phyloP scores from a whole-genome alignment of 2,797 vertebrate species.

The Pampus argenteus region DNA sequence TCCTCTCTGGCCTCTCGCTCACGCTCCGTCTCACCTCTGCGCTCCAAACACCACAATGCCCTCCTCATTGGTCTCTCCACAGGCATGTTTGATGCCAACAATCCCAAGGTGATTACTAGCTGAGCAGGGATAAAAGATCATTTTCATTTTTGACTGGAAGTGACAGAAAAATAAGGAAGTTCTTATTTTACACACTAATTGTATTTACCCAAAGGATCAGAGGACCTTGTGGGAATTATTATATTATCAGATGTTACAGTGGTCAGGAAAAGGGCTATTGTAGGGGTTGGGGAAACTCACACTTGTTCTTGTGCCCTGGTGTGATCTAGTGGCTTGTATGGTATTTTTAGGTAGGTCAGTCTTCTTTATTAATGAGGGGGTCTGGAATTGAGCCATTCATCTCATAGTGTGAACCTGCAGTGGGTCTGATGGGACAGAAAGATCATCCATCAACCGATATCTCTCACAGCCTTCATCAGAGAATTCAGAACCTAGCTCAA shows the following conservation, averaged over 20 bases:
- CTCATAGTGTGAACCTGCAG: constrained; percentile 52
- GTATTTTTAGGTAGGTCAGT: constrained; percentile 63
- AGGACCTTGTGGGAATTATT: not conserved
- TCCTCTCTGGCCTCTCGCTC: constrained; percentile 87
- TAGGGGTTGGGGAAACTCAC: constrained; percentile 13
- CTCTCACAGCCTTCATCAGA: constrained; percentile 61
- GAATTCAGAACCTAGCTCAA: constrained; percentile 26
- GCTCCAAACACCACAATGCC: constrained; percentile 86
- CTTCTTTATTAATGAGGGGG: constrained; percentile 68
- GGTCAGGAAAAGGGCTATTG: constrained; percentile 8
- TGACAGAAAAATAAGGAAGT: constrained; percentile 5
- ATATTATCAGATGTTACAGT: constrained; percentile 17
- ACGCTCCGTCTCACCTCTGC: constrained; percentile 91
- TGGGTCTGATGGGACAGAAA: constrained; percentile 51
- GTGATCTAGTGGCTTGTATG: constrained; percentile 34
- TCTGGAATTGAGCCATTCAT: constrained; percentile 67
- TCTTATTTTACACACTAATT: not conserved
- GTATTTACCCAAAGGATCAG: constrained; percentile 7
- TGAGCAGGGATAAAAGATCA: not conserved
- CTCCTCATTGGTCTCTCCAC: constrained; percentile 95
- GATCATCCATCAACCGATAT: constrained; percentile 65
- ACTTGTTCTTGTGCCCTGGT: constrained; percentile 13
- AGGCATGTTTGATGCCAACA: constrained; percentile 95
- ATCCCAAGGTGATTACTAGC: constrained; percentile 91
- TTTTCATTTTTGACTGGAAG: not conserved